Evolutionary conservation across 2,797 vertebrate genomes (phyloP), one percentile per base, ranked within the genome.

Genomic region (Ispidina picta): DNA sequence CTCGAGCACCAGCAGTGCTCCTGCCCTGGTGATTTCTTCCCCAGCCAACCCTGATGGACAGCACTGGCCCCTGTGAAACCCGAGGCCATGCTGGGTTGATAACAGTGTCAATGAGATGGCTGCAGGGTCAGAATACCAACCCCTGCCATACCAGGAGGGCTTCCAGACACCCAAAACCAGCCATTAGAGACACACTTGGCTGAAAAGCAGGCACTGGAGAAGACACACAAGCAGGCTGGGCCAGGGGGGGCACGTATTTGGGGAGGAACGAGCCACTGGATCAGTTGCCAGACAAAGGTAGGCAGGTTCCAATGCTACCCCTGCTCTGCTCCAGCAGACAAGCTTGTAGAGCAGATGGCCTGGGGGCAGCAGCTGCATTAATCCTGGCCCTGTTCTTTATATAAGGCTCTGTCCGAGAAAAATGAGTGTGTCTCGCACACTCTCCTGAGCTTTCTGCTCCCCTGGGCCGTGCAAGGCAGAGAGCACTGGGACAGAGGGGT

Each of bases 231-330:
- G 64, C 66, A 88, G 48, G n/a, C 25, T 1, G 2, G 86, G 76
- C 59, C 5, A 9, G 29, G 29, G 71, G 28, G 29, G 14, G 2
- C 14, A 31, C 0, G 33, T 46, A 60, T 76, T 0, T 63, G 49
- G 37, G 60, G 68, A 59, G 68, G n/a, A 28, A 69, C 4, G 29
- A 95, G 81, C 49, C 83, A 64, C 70, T 84, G 89, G 91, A 92
- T 92, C 93, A 84, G 37, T 64, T 86, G 75, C 83, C 84, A 83
- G 83, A 92, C 91, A 91, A 88, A 95, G 92, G 93, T 92, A 83
- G 39, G 75, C 72, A 90, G 81, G 62, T 43, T 68, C 1, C 15
- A 91, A 70, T 31, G 85, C 85, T 88, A 88, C 72, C 15, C 28
- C 76, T 35, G 63, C 63, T 44, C 62, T 69, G 46, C 79, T 87